Base-by-base conservation (phyloP, 2,888 invertebrate genomes). In the Trichopoda pennipes region DNA sequence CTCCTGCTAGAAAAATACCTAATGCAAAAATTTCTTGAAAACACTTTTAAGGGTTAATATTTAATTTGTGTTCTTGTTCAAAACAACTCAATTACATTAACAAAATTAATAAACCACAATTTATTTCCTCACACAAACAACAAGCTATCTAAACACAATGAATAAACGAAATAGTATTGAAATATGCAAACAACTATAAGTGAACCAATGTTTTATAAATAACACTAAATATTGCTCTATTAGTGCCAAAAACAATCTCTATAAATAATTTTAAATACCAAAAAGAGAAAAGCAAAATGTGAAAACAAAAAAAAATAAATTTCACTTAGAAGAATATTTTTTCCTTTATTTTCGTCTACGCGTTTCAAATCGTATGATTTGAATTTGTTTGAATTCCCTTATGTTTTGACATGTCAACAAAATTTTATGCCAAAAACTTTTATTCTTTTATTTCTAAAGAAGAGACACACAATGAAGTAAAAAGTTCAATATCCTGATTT, bases 61-160 rank as follows among this genome's bases (percentile, higher is more conserved):
- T 4, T 17, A 47, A 32, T 17, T 49, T 42, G 76, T 84, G 63
- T 77, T 77, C 23, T 69, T 61, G 42, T 70, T 51, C 53, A 81
- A 83, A 55, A 82, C 79, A 85, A 28, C 76, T 85, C 88, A 88
- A 89, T 88, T 88, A 88, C 87, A 88, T 88, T 87, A 88, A 87
- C 85, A 83, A 81, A 84, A 85, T 77, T 81, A 81, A 81, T 81
- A 42, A 82, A 77, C 44, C 28, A 76, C 9, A 60, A 73, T 72
- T 12, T 23, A 10, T 56, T 16, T 14, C 3, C 14, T 12, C 42
- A 23, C 6, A 56, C 56, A 28, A 53, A 42, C 56, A 55, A 47
- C 55, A n/a, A 17, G 0, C 7, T 47, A n/a, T 6, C 12, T 23
- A 10, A 3, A 17, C 28, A 21, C 61, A 55, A 35, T n/a, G 42